A percentile compares a stretch with the other conserved stretches of the same genome.
Evolutionary conservation across 2,113 vertebrate species (phyloP).

Genomic region (Gallinago paraguaiae): DNA sequence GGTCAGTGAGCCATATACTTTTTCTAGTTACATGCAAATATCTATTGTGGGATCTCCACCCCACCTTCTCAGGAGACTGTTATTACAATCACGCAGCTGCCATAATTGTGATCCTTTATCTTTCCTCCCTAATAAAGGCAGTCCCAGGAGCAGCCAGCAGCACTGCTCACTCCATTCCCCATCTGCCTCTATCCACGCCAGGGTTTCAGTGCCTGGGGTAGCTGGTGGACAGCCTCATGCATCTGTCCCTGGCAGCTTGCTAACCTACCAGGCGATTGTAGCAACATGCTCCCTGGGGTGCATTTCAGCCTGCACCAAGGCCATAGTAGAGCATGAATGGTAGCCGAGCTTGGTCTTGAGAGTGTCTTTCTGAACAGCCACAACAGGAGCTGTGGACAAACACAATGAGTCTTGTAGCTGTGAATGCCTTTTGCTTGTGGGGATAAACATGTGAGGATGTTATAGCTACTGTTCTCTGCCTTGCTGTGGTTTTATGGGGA

Average conservation of each 20-base stretch:
- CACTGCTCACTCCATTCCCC: not conserved
- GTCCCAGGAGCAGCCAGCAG: not conserved
- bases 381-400: not conserved
- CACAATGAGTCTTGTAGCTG: not conserved
- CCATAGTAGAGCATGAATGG: accelerated
- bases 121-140: not conserved
- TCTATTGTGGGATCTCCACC: not conserved
- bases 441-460: not conserved
- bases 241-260: slow-evolving; percentile 1
- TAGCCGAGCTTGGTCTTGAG: not conserved
- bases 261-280: not conserved
- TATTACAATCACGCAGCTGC: not conserved
- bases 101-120: not conserved
- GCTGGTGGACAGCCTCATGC: not conserved
- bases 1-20: not conserved
- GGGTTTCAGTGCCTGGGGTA: not conserved
- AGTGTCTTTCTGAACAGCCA: not conserved
- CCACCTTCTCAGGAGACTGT: not conserved
- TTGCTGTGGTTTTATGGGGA: not conserved
- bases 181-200: not conserved
- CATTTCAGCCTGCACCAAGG: not conserved
- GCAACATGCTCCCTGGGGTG: not conserved
- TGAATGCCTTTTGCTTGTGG: not conserved
- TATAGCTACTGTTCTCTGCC: not conserved
- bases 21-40: not conserved